Percentiles rank a stretch among this genome's conserved stretches.
Evolutionary conservation across 1,140 invertebrate genomes (phyloP).

Genomic region (Brachionus rotundiformis): DNA sequence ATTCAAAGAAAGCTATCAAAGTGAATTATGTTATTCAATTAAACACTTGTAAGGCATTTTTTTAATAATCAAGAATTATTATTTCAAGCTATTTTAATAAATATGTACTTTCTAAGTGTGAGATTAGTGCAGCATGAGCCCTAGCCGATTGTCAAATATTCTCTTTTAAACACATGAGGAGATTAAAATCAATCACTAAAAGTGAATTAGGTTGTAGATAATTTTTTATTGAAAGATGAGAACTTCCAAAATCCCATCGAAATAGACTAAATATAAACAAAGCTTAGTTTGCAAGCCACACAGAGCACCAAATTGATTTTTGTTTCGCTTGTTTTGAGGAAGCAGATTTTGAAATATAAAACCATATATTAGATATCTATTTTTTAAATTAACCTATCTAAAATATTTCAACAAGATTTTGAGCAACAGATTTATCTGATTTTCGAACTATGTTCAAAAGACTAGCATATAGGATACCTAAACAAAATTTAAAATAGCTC

Average conservation of each 20-base stretch:
- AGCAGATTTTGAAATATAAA: neutral
- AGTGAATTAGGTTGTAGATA: neutral
- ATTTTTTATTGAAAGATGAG: conserved; percentile 1
- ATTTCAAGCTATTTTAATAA: neutral
- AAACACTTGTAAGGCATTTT: no score
- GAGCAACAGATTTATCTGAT: conserved; percentile 4
- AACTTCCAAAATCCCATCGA: neutral
- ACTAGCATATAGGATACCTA: no score
- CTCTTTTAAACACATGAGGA: neutral
- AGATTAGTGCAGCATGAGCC: neutral
- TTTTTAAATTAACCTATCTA: neutral
- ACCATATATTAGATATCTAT: neutral
- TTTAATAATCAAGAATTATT: neutral
- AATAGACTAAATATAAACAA: conserved; percentile 7
- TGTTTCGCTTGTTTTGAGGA: neutral
- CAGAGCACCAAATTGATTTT: neutral
- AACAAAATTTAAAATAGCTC: no score
- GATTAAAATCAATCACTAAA: neutral
- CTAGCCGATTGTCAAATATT: neutral
- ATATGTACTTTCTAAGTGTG: neutral
- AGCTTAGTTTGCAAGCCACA: neutral
- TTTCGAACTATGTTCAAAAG: neutral
- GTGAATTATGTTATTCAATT: neutral
- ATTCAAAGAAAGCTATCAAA: neutral
- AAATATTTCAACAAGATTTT: conserved; percentile 13